Conservation (phyloP, 2,888 invertebrate species). For the Muschampia plurimacula region DNA sequence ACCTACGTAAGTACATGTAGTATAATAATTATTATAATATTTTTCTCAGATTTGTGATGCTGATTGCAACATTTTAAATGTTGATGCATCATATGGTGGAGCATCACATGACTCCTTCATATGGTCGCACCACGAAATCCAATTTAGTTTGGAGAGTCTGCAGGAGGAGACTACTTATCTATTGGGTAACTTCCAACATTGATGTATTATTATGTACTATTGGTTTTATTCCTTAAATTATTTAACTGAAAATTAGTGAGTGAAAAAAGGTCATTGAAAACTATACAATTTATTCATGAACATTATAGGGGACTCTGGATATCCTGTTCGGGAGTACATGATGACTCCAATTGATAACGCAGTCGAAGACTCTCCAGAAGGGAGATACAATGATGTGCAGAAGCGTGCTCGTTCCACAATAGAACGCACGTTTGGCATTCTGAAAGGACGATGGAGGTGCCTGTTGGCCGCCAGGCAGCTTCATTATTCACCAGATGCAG, state of each 20-base stretch:
- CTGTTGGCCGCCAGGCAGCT: neutral
- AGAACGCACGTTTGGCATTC: neutral
- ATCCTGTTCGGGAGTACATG: neutral
- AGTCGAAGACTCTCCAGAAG: slow-evolving; percentile 1
- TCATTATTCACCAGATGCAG: neutral
- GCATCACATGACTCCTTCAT: neutral
- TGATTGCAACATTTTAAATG: slow-evolving; percentile 29
- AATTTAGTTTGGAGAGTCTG: neutral
- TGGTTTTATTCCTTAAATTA: no score
- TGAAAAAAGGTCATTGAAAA: no score
- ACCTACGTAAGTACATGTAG: no score
- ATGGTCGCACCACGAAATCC: neutral
- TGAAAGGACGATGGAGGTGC: neutral
- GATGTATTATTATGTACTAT: no score
- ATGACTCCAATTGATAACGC: neutral
- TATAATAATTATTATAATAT: no score
- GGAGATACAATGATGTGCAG: neutral
- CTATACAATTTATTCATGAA: no score
- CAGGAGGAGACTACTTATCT: neutral
- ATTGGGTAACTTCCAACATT: no score
- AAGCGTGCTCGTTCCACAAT: slow-evolving; percentile 1
- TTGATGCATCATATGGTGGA: neutral
- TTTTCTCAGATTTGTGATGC: slow-evolving; percentile 34
- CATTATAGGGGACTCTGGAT: no score
- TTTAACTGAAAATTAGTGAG: no score